Base-by-base conservation (phyloP, 2,888 invertebrate species). In the Drosophila mimica region DNA sequence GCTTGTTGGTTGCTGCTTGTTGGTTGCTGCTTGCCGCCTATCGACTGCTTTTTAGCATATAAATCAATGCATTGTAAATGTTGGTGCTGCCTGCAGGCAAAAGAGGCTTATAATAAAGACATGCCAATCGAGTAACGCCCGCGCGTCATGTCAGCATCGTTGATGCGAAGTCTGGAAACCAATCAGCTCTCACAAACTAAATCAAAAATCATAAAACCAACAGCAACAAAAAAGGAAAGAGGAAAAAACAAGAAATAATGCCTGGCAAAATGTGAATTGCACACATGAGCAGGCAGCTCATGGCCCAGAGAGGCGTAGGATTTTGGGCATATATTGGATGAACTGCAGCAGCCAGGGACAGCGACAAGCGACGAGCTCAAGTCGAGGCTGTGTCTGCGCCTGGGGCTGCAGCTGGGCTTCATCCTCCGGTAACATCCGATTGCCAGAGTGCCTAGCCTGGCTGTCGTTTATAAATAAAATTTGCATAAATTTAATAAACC, bases 401-500 rank as follows among this genome's bases (percentile, higher is more conserved):
- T 48, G 46, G 15, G 34, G 53, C 31, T 65, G 43, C 66, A 53
- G 68, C 38, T 67, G 36, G 48, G 67, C 48, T 31, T 57, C 57
- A 43, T 40, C 30, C 57, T 57, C n/a, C 15, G 20, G 57, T 20
- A 68, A 49, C 49, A 69, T 57, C 49, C 58, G 48, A 30, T 58
- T 69, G 70, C 70, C 61, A 52, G 75, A 33, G 57, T n/a, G 20
- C 31, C 20, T 52, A 28, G 15, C 25, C 40, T 33, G 57, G 58
- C 58, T 78, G 86, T 86, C 87, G 84, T 89, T 90, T 88, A 82
- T 88, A 88, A 88, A 88, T 88, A 90, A 88, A 88, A 90, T 88
- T 88, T 90, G 88, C 88, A 88, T 88, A 88, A 88, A 88, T 88
- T 88, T 90, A 88, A 87, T 87, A 90, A 87, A 90, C 83, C 88